Evolutionary conservation across 2,113 vertebrate species (phyloP), one percentile per base, ranked within the genome.

Genomic region (Hemibagrus wyckioides): DNA sequence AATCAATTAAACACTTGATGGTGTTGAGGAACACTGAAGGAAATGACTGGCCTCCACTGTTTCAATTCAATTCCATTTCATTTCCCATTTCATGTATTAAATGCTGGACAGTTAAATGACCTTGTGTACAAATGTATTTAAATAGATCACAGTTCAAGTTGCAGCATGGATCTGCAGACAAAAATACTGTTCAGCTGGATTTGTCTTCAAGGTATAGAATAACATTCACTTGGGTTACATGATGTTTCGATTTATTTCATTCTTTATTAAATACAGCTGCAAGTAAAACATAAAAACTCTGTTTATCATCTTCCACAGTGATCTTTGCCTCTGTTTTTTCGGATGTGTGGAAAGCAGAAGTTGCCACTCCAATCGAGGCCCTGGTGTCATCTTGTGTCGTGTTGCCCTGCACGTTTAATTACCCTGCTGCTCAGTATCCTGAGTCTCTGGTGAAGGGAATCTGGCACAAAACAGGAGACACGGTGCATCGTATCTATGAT

Each of bases 311-410:
- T 71, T 61, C 86, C 79, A 21, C 90, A 95, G 92, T 7, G 48
- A 0, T 86, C 13, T 81, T 79, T 65, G 59, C 10, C 52, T 39
- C 76, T 9, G 89, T 57, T 80, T 48, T 86, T 2, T 21, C 80
- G 86, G 88, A 2, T 21, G 65, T 76, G 1, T 94, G 94, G 94
- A 90, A 39, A 39, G 91, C 86, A 9, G 1, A 0, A 0, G 80
- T 92, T 57, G 61, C 77, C 0, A 0, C 65, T 19, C 0, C 21
- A 59, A 36, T 90, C 13, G 28, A 92, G 0, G 87, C 90, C 25
- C 82, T 95, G 39, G 91, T 91, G 9, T 0, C 0, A 4, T 95
- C 94, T 85, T 95, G 94, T 83, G 90, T 93, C 15, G 94, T 94
- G 81, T 14, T 95, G 10, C 93, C 94, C 36, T 94, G 93, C 82